Conservation (phyloP, 1,140 invertebrate species). For the Lepidurus arcticus region DNA sequence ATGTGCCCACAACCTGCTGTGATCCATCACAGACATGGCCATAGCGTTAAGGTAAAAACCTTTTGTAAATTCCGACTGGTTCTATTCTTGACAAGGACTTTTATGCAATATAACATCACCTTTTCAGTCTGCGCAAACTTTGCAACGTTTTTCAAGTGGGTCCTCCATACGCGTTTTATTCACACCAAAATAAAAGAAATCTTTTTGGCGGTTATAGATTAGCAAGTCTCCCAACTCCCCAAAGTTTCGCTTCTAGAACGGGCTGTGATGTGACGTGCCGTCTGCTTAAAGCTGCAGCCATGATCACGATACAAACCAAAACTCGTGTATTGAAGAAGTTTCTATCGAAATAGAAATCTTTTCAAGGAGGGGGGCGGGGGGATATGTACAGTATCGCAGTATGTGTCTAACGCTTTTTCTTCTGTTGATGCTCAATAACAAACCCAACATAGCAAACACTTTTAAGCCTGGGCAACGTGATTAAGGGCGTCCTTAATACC, state of each 20-base stretch:
- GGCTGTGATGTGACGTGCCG: no score
- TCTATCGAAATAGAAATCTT: no score
- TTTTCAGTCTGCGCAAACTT: neutral
- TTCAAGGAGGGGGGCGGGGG: no score
- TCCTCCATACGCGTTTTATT: neutral
- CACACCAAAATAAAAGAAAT: neutral
- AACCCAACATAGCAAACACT: neutral
- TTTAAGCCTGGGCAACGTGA: neutral
- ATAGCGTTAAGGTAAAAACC: neutral
- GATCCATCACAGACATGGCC: neutral
- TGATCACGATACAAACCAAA: no score
- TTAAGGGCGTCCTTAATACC: neutral
- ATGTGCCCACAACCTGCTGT: neutral
- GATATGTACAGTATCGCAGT: no score
- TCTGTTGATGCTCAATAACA: neutral
- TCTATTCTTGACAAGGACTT: neutral
- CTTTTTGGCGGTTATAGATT: neutral
- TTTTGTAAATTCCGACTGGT: neutral
- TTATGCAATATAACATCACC: neutral
- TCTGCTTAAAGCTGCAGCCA: no score
- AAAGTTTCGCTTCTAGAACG: neutral
- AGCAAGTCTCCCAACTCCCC: neutral
- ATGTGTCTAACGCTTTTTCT: neutral
- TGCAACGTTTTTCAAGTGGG: neutral
- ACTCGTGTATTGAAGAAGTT: no score